Conservation (phyloP, 92 coral and sea anemone species). For the Meandrina meandrites region DNA sequence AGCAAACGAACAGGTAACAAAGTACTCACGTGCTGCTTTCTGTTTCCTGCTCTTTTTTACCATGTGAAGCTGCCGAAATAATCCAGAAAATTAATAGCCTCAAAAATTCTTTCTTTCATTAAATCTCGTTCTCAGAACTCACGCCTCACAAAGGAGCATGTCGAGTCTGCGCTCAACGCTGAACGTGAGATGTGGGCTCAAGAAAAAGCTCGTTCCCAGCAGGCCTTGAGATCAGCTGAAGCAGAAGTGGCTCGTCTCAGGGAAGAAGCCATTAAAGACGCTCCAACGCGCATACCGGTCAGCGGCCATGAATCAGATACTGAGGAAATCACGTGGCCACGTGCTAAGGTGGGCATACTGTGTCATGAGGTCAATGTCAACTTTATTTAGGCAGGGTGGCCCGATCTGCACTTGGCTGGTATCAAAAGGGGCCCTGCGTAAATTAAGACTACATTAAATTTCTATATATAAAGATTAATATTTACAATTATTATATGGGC, state of each 20-base stretch:
- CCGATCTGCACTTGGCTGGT: too few species aligned
- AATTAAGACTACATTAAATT: too few species aligned
- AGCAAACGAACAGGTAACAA: constrained; percentile 70
- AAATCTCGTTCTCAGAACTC: constrained; percentile 54
- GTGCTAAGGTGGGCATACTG: constrained; percentile 69
- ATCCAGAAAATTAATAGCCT: not conserved
- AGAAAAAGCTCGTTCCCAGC: constrained; percentile 76
- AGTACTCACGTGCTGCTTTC: not conserved
- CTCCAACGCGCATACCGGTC: constrained; percentile 30
- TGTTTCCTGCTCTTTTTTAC: not conserved
- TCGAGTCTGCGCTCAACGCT: constrained; percentile 72
- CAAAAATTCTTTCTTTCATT: not conserved
- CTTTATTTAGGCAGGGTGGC: too few species aligned
- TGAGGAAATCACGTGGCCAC: constrained; percentile 72
- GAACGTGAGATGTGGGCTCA: constrained; percentile 87
- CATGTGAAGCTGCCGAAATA: not conserved
- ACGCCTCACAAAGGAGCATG: constrained; percentile 75
- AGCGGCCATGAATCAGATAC: constrained; percentile 47
- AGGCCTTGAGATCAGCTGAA: constrained; percentile 69
- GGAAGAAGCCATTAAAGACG: constrained; percentile 61
- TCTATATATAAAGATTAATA: too few species aligned
- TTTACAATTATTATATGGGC: too few species aligned
- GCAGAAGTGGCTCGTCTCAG: constrained; percentile 71
- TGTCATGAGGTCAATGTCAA: too few species aligned
- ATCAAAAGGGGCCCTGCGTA: too few species aligned